Conservation (phyloP, 2,888 invertebrate species). For the Chalcis sispes region DNA sequence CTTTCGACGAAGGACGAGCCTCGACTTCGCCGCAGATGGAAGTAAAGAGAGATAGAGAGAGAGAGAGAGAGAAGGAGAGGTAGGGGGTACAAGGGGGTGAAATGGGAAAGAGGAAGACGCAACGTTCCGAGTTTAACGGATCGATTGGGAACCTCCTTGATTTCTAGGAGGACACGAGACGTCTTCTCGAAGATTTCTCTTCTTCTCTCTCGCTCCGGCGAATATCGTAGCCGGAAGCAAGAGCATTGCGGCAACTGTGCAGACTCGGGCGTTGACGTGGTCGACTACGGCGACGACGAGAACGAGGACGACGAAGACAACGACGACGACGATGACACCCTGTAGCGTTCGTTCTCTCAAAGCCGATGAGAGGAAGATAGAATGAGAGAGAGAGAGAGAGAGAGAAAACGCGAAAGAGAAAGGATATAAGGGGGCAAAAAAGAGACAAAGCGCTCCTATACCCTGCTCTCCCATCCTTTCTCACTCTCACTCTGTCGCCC, state of each 20-base stretch:
- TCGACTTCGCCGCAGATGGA: neutral
- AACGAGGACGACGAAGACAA: constrained; percentile 2
- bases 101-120: neutral
- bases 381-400: neutral
- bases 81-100: neutral
- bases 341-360: neutral
- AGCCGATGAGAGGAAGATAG: neutral
- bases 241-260: constrained; percentile 56
- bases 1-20: neutral
- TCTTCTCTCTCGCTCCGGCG: constrained; percentile 9
- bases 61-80: neutral
- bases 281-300: constrained; percentile 8
- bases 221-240: constrained; percentile 62
- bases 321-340: too few species aligned
- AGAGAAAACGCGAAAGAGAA: neutral
- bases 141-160: constrained; percentile 61
- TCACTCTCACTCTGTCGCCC: too few species aligned
- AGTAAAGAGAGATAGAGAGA: neutral
- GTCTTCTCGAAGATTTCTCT: constrained; percentile 16
- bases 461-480: too few species aligned
- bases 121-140: constrained; percentile 37
- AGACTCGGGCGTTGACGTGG: constrained; percentile 45
- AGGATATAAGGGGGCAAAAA: constrained; percentile 5
- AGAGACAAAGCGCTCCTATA: constrained; percentile 24
- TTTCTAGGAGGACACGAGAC: constrained; percentile 54